Conservation (phyloP, 2,797 vertebrate genomes). For the Eulemur coronatus region DNA sequence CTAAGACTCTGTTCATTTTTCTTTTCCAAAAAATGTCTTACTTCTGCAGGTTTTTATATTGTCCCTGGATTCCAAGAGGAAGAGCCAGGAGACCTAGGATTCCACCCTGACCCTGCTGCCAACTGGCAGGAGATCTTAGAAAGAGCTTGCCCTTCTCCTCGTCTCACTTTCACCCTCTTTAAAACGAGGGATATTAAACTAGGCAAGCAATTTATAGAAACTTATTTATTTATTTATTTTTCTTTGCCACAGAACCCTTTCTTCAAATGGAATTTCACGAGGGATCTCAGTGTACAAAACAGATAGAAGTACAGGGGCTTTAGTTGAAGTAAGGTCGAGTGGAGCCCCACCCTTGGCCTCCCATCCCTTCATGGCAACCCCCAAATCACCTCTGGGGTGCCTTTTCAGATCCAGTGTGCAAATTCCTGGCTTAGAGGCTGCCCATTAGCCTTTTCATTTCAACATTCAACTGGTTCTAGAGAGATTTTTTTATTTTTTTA, state of each 20-base stretch:
- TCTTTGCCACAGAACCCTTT: background rate
- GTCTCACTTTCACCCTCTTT: constrained; percentile 46
- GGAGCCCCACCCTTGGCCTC: background rate
- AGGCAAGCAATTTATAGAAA: constrained; percentile 7
- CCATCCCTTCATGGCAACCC: rapidly evolving
- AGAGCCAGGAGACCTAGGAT: constrained; percentile 38
- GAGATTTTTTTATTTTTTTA: background rate
- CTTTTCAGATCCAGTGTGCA: background rate
- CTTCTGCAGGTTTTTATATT: constrained; percentile 27
- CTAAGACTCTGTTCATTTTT: background rate
- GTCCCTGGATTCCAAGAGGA: constrained; percentile 38
- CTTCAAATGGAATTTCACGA: background rate
- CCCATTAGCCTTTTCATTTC: background rate
- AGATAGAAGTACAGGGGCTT: background rate
- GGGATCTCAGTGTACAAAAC: background rate
- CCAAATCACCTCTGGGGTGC: background rate
- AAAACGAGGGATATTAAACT: constrained; percentile 38
- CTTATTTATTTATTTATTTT: background rate
- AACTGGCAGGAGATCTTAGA: constrained; percentile 53
- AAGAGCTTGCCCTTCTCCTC: background rate
- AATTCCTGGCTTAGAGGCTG: background rate
- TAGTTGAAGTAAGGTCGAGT: background rate
- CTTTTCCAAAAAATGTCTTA: constrained; percentile 26
- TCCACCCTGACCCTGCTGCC: background rate
- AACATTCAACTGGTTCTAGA: background rate